Conservation (phyloP, 1,140 invertebrate genomes). For the Carposina sasakii region DNA sequence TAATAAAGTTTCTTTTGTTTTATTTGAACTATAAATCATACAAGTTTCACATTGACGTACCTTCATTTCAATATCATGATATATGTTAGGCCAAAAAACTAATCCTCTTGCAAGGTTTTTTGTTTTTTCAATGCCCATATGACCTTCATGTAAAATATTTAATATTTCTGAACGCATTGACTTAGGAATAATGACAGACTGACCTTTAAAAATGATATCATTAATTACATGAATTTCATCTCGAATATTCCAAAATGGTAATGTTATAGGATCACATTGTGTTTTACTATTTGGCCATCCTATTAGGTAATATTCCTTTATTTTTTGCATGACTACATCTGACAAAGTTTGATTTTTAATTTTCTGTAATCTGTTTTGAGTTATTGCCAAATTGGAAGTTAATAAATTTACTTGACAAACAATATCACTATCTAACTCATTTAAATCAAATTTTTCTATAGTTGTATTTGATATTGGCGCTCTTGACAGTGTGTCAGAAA, state of each 20-base stretch:
- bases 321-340: slow-evolving; percentile 29
- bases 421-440: slow-evolving; percentile 22
- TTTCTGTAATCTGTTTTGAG: slow-evolving; percentile 25
- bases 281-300: slow-evolving; percentile 52
- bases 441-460: slow-evolving; percentile 14
- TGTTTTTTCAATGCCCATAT: slow-evolving; percentile 61
- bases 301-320: slow-evolving; percentile 30
- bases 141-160: slow-evolving; percentile 50
- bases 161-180: slow-evolving; percentile 41
- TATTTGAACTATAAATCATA: slow-evolving; percentile 15
- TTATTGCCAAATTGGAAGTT: slow-evolving; percentile 20
- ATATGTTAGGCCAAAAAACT: slow-evolving; percentile 63
- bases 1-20: slow-evolving; percentile 45
- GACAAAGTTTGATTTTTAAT: slow-evolving; percentile 30
- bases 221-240: slow-evolving; percentile 41
- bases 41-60: slow-evolving; percentile 54
- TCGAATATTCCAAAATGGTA: slow-evolving; percentile 36
- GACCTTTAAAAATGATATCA: slow-evolving; percentile 43
- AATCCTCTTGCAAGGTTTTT: slow-evolving; percentile 42
- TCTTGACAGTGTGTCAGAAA: slow-evolving; percentile 54
- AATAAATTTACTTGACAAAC: slow-evolving; percentile 27
- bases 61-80: slow-evolving; percentile 55
- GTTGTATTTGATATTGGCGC: slow-evolving; percentile 7
- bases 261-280: slow-evolving; percentile 23
- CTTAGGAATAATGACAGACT: slow-evolving; percentile 48